Percentiles rank a stretch among this genome's conserved stretches.
Evolutionary conservation across 2,797 vertebrate genomes (phyloP).

Genomic region (Picus viridis): DNA sequence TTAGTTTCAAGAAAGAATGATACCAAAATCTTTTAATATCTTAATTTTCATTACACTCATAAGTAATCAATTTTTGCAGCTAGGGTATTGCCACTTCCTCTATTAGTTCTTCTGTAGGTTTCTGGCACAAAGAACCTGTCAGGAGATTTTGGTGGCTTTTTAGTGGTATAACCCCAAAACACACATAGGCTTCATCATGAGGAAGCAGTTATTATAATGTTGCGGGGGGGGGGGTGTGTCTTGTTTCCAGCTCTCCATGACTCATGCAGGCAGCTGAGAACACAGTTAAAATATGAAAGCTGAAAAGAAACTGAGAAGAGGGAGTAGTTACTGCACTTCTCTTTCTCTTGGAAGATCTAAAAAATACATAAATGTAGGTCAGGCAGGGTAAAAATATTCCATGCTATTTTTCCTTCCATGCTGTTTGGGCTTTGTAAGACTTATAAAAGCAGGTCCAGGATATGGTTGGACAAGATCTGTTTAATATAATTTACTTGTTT

Average conservation of each 20-base stretch:
- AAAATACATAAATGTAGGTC: slow-evolving; percentile 53
- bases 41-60: neutral
- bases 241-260: slow-evolving; percentile 51
- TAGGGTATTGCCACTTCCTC: neutral
- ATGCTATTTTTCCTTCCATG: slow-evolving; percentile 28
- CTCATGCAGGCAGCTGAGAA: slow-evolving; percentile 54
- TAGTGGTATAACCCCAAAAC: neutral
- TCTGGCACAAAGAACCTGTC: neutral
- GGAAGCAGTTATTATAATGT: slow-evolving; percentile 14
- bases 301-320: slow-evolving; percentile 54
- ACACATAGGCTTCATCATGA: neutral
- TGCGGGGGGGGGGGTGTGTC: neutral
- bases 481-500: slow-evolving; percentile 19
- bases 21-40: neutral
- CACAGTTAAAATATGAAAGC: slow-evolving; percentile 27
- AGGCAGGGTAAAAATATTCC: slow-evolving; percentile 57
- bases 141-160: slow-evolving; percentile 21
- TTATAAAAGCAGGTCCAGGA: slow-evolving; percentile 3
- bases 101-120: neutral
- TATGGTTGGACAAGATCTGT: neutral
- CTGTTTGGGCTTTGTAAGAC: slow-evolving; percentile 6
- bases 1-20: neutral
- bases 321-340: slow-evolving; percentile 50
- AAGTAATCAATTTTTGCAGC: neutral
- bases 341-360: slow-evolving; percentile 54